Base-by-base conservation (phyloP, 2,113 vertebrate genomes). In the Mirounga angustirostris region DNA sequence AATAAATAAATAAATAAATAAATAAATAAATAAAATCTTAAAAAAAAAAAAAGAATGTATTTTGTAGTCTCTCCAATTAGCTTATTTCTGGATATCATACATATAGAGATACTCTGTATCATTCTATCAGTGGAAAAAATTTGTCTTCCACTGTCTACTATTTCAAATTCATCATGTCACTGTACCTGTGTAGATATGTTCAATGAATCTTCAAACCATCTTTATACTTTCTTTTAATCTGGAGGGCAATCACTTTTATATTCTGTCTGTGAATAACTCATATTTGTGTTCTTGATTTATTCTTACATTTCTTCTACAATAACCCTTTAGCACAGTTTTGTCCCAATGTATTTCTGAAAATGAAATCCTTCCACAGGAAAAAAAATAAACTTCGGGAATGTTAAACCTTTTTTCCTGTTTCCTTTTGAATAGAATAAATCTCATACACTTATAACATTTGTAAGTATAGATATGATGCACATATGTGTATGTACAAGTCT, bases 221-320 rank as follows among this genome's bases (percentile, higher is more conserved):
- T 73, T 78, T 92, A 89, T 10, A 58, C 1, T 33, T 94, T 73
- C 24, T 56, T 95, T 82, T 65, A 91, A 79, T 22, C 43, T 46
- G 56, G 14, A 81, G 54, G 91, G 85, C 36, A 92, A 67, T n/a
- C 9, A 71, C 7, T 90, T 81, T 83, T 19, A 78, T 59, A 89
- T 85, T 87, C 16, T 73, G 63, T 76, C 22, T 89, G 84, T 84
- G 54, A 94, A 91, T 61, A 91, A 7, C 13, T 80, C 58, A 89
- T 65, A 89, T 40, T 52, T 96, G 40, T 52, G 50, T 85, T 89
- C 43, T 83, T 94, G 46, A 79, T 33, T 91, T 8, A 80, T 74
- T 94, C 40, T 65, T 40, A 97, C 21, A 52, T 43, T 80, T 91
- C 30, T 94, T 15, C 40, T 87, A 76, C 19, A 88, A 76, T 94